Percentiles rank a stretch among this genome's conserved stretches.
phyloP scores from a whole-genome alignment of 2,797 vertebrate genomes.

The Triplophysa yarkandensis region DNA sequence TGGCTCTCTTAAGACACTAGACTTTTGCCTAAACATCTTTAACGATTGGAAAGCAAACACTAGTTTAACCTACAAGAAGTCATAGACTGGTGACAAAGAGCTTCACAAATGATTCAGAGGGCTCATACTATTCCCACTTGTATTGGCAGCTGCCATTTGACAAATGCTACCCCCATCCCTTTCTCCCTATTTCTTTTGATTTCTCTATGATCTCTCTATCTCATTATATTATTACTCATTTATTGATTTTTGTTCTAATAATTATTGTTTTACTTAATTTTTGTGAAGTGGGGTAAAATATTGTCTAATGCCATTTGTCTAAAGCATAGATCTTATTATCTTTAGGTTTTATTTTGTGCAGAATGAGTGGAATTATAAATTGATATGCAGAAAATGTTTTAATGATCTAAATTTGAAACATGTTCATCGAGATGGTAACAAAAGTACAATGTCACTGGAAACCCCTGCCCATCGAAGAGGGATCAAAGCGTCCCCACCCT shows the following conservation, averaged over 20 bases:
- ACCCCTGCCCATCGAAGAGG: constrained; percentile 63
- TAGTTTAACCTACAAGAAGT: constrained; percentile 7
- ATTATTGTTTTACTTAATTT: no score
- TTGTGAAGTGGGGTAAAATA: no score
- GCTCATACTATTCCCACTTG: constrained; percentile 12
- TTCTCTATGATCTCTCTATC: constrained; percentile 66
- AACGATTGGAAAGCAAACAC: constrained; percentile 19
- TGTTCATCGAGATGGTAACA: constrained; percentile 55
- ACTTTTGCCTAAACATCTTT: not conserved
- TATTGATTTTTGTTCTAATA: no score
- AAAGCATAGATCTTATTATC: no score
- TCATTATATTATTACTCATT: no score
- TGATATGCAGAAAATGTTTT: not conserved
- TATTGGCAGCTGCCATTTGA: constrained; percentile 65
- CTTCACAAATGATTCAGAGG: constrained; percentile 29
- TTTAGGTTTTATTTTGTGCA: not conserved
- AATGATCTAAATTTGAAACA: constrained; percentile 16
- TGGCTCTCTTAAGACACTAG: no score
- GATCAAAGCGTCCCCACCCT: constrained; percentile 68
- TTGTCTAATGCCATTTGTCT: no score
- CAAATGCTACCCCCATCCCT: constrained; percentile 79
- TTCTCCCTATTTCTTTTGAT: constrained; percentile 64
- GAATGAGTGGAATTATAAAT: not conserved
- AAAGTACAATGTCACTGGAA: constrained; percentile 66
- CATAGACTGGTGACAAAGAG: constrained; percentile 51